These are phyloP conservation scores for Nasua narica DNA, from an alignment of 2,797 vertebrate species.

Conservation along the genomic window DNA sequence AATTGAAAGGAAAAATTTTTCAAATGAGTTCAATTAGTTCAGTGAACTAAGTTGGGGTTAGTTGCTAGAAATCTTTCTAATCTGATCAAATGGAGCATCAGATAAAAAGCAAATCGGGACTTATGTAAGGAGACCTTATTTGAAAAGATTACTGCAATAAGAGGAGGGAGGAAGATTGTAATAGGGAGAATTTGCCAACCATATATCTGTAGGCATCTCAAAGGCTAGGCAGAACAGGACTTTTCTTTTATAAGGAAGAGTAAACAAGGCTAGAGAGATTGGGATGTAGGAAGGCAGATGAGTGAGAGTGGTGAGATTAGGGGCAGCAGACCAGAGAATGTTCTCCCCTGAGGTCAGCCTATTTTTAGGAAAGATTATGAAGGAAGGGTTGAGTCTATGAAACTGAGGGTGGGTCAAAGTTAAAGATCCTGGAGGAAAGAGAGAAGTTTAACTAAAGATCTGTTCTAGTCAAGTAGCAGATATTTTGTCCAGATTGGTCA, in stretches of 20 bases:
- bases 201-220: background rate
- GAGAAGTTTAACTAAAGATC: background rate
- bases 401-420: background rate
- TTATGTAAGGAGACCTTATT: background rate
- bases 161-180: accelerated
- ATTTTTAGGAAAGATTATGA: background rate
- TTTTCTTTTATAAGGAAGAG: background rate
- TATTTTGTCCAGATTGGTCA: background rate
- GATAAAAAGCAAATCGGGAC: background rate
- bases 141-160: background rate
- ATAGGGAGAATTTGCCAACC: background rate
- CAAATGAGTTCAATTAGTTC: conserved; percentile 39
- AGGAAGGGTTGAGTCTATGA: background rate
- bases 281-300: background rate
- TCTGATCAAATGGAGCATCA: background rate
- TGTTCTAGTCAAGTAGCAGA: background rate
- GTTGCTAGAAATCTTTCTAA: conserved; percentile 3
- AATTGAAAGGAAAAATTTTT: conserved; percentile 41
- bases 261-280: background rate
- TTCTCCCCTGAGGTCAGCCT: background rate
- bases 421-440: background rate
- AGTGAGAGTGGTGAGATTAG: background rate
- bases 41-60: background rate
- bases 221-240: background rate
- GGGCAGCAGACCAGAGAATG: background rate